These are phyloP conservation scores for Poliocrania exsul DNA, from an alignment of 2,797 vertebrate species.

Conservation along the genomic window DNA sequence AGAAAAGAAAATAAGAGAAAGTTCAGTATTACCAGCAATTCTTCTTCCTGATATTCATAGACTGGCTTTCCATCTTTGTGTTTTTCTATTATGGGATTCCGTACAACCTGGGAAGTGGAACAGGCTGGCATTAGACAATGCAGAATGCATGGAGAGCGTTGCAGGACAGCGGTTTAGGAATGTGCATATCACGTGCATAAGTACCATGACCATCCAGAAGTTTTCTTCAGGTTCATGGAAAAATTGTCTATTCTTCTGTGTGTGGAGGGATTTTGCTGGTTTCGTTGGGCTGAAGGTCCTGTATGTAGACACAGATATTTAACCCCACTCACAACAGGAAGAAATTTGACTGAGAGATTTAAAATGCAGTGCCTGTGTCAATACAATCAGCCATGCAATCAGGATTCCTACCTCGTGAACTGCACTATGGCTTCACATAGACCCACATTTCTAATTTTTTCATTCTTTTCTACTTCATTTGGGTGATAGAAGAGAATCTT, in stretches of 20 bases:
- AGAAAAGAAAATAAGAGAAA: background rate
- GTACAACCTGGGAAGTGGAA: slow-evolving; percentile 85
- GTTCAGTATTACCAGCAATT: slow-evolving; percentile 85
- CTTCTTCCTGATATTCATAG: slow-evolving; percentile 95
- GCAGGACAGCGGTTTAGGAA: slow-evolving; percentile 9
- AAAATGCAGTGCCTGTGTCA: background rate
- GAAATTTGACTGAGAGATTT: background rate
- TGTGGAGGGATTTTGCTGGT: slow-evolving; percentile 97
- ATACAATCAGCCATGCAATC: background rate
- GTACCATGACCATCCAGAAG: slow-evolving; percentile 99
- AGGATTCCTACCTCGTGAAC: slow-evolving; percentile 89
- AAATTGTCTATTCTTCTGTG: slow-evolving; percentile 98
- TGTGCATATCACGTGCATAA: slow-evolving; percentile 20
- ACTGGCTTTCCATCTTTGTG: slow-evolving; percentile 93
- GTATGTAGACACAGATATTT: background rate
- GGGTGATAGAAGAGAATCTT: slow-evolving; percentile 99
- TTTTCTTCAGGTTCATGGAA: slow-evolving; percentile 95
- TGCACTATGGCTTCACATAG: slow-evolving; percentile 99
- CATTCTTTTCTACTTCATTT: slow-evolving; percentile 96
- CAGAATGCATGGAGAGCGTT: slow-evolving; percentile 22
- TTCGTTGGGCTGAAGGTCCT: slow-evolving; percentile 98
- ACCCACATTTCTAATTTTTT: slow-evolving; percentile 97
- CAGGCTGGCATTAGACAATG: slow-evolving; percentile 61
- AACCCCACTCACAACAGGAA: background rate
- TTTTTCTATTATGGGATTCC: slow-evolving; percentile 95